These are phyloP conservation scores for Andinoacara biseriatus DNA, from an alignment of 2,113 vertebrate species.

Conservation along the genomic window DNA sequence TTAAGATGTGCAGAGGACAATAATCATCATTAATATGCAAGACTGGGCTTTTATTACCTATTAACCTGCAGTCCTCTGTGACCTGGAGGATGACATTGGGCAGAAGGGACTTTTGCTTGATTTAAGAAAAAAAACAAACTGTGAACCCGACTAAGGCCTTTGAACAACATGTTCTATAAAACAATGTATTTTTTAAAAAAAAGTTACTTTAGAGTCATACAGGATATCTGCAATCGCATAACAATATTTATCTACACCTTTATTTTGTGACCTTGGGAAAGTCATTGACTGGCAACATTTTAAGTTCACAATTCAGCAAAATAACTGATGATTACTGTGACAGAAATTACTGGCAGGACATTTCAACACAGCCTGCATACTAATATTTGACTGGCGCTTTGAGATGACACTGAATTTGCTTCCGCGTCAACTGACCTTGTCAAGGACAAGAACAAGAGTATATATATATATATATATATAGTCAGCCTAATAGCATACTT, in stretches of 20 bases:
- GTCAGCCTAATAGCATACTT: too few species aligned
- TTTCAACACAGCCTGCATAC: background rate
- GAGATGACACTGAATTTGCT: background rate
- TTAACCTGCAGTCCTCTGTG: constrained; percentile 11
- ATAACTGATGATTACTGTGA: background rate
- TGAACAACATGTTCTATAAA: background rate
- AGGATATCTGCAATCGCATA: background rate
- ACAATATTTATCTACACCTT: background rate
- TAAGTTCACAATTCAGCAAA: background rate
- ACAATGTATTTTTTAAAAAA: background rate
- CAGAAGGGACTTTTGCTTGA: background rate
- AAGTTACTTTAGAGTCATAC: background rate
- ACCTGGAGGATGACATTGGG: constrained; percentile 32
- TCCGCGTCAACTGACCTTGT: constrained; percentile 53
- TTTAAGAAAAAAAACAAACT: rapidly evolving
- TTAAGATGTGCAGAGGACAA: constrained; percentile 33
- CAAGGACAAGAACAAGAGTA: constrained; percentile 44
- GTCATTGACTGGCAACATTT: background rate
- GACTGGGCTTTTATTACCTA: constrained; percentile 48
- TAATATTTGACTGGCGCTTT: background rate
- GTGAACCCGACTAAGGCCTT: background rate
- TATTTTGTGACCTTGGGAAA: constrained; percentile 34
- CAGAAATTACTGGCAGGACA: background rate
- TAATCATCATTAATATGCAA: constrained; percentile 67
- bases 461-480: rapidly evolving